These are phyloP conservation scores for Vicugna pacos DNA, from an alignment of 2,113 vertebrate genomes.

Conservation along the genomic window DNA sequence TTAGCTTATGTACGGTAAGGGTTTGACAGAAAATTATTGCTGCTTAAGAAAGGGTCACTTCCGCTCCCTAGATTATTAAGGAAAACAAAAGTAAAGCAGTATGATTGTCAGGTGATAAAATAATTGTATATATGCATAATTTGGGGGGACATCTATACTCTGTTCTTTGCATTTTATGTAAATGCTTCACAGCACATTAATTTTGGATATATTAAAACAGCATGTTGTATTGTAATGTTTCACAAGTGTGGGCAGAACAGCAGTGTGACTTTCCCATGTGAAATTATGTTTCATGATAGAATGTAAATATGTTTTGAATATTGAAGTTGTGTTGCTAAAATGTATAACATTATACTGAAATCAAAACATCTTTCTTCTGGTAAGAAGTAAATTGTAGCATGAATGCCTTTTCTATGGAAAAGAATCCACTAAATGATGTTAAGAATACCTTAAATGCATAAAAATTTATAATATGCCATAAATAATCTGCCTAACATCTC, in stretches of 20 bases:
- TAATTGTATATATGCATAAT: background rate
- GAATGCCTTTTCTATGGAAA: background rate
- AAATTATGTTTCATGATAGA: background rate
- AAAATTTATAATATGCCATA: background rate
- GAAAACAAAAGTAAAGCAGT: background rate
- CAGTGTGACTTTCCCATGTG: background rate
- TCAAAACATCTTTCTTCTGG: background rate
- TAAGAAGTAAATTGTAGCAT: background rate
- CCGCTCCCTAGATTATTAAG: background rate
- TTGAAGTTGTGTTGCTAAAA: background rate
- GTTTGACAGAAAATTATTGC: slow-evolving; percentile 42
- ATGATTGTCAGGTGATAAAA: background rate
- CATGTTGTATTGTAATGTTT: background rate
- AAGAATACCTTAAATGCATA: background rate
- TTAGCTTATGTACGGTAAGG: slow-evolving; percentile 46
- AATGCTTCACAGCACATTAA: background rate
- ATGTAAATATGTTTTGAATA: background rate
- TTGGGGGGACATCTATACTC: background rate
- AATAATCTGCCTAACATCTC: background rate
- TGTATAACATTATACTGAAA: background rate
- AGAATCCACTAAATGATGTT: background rate
- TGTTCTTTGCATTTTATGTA: background rate
- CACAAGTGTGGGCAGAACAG: background rate
- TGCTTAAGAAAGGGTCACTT: slow-evolving; percentile 19
- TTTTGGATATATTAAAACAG: slow-evolving; percentile 38